phyloP scores from a whole-genome alignment of 1,140 invertebrate species.

The Daktulosphaira vitifoliae region DNA sequence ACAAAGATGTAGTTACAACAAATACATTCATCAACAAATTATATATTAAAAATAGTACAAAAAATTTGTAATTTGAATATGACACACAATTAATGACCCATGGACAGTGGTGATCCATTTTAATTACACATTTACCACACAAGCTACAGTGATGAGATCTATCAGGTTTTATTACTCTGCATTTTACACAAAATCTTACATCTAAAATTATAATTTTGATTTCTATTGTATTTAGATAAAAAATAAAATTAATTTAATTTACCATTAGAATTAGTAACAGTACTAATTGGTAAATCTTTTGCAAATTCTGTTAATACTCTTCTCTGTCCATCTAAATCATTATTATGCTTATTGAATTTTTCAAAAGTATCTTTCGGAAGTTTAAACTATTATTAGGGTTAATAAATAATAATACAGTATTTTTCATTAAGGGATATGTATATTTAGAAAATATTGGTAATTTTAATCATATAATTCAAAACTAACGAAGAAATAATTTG shows the following conservation, averaged over 20 bases:
- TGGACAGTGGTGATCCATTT: conserved; percentile 99
- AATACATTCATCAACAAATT: conserved; percentile 87
- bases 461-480: no score
- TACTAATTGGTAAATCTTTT: conserved; percentile 25
- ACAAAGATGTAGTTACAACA: conserved; percentile 74
- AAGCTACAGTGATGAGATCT: conserved; percentile 94
- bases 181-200: conserved; percentile 89
- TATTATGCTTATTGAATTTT: conserved; percentile 46
- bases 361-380: conserved; percentile 65
- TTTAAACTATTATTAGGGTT: conserved; percentile 56
- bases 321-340: conserved; percentile 32
- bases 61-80: conserved; percentile 98
- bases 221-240: not conserved
- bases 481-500: no score
- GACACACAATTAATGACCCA: conserved; percentile 99
- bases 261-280: conserved; percentile 28
- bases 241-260: conserved; percentile 16
- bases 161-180: conserved; percentile 88
- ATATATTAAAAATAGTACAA: conserved; percentile 92
- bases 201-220: conserved; percentile 42
- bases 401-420: no score
- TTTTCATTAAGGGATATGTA: no score
- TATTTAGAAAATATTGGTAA: no score
- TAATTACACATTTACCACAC: conserved; percentile 83
- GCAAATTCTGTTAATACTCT: conserved; percentile 19